A percentile compares a stretch with the other conserved stretches of the same genome.
These are phyloP conservation scores for Periphyllus acericola DNA, from an alignment of 2,888 invertebrate species.

Conservation along the genomic window DNA sequence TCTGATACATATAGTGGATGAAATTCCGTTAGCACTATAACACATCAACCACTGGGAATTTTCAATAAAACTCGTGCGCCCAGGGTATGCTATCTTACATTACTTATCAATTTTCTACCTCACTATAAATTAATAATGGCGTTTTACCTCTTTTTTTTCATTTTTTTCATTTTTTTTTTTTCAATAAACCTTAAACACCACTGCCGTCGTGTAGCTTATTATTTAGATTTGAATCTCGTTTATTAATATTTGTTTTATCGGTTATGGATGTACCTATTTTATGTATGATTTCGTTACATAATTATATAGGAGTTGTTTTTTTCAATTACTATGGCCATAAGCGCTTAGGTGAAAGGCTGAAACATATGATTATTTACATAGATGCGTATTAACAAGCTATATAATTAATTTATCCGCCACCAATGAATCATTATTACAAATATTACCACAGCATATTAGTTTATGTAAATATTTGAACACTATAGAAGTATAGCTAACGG, in stretches of 20 bases:
- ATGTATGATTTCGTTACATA: not conserved
- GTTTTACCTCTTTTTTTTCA: not conserved
- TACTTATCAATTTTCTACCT: conserved; percentile 1
- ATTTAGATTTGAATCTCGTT: conserved; percentile 27
- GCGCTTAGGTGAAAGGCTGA: conserved; percentile 21
- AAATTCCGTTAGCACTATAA: not conserved
- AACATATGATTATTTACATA: conserved; percentile 39
- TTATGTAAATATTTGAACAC: not conserved
- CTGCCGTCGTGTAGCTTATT: conserved; percentile 16
- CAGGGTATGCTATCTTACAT: not conserved
- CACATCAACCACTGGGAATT: not conserved
- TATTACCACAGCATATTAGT: not conserved
- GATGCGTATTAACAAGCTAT: conserved; percentile 2
- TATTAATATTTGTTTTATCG: conserved; percentile 47
- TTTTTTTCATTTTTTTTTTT: not conserved
- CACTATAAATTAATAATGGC: not conserved
- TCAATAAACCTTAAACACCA: conserved; percentile 13
- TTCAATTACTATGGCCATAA: conserved; percentile 39
- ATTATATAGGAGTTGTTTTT: conserved; percentile 31
- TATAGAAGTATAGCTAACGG: not conserved
- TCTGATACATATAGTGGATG: not conserved
- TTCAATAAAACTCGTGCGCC: not conserved
- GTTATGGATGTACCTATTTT: not conserved
- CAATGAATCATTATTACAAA: not conserved
- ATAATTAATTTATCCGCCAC: conserved; percentile 25